phyloP scores from a whole-genome alignment of 2,888 invertebrate species.

The Podotricha telesiphe region DNA sequence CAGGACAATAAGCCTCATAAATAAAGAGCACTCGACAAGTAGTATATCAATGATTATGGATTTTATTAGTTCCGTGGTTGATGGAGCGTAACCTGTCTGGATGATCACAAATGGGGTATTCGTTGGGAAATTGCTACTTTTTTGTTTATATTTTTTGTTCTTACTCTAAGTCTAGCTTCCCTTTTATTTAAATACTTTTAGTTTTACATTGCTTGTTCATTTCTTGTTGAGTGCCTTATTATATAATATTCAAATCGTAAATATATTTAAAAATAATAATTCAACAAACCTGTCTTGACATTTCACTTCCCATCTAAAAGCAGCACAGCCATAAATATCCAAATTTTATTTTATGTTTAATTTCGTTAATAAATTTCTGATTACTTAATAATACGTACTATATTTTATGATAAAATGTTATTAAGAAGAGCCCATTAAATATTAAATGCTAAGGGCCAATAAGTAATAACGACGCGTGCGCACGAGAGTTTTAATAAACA shows the following conservation, averaged over 20 bases:
- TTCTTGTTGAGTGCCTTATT: neutral
- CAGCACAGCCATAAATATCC: no score
- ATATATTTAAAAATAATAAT: neutral
- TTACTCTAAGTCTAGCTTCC: slow-evolving; percentile 19
- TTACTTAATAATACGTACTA: slow-evolving; percentile 3
- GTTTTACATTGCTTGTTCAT: neutral
- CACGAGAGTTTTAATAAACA: slow-evolving; percentile 63
- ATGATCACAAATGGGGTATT: slow-evolving; percentile 55
- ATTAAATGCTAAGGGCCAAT: slow-evolving; percentile 68
- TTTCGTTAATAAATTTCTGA: slow-evolving; percentile 1
- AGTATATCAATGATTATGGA: slow-evolving; percentile 56
- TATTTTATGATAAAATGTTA: slow-evolving; percentile 48
- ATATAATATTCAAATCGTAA: no score
- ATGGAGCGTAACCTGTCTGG: slow-evolving; percentile 58
- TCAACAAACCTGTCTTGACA: no score
- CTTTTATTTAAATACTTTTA: slow-evolving; percentile 28
- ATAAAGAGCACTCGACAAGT: slow-evolving; percentile 41
- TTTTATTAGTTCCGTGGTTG: slow-evolving; percentile 59
- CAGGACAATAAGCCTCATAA: slow-evolving; percentile 40
- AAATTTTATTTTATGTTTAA: neutral
- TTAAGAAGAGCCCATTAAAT: slow-evolving; percentile 63
- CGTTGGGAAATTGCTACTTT: slow-evolving; percentile 68
- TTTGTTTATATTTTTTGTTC: slow-evolving; percentile 53
- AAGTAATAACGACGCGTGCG: slow-evolving; percentile 61
- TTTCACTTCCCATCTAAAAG: no score